Evolutionary conservation across 2,888 invertebrate species (phyloP), one percentile per base, ranked within the genome.

Genomic region (Dioctria rufipes): DNA sequence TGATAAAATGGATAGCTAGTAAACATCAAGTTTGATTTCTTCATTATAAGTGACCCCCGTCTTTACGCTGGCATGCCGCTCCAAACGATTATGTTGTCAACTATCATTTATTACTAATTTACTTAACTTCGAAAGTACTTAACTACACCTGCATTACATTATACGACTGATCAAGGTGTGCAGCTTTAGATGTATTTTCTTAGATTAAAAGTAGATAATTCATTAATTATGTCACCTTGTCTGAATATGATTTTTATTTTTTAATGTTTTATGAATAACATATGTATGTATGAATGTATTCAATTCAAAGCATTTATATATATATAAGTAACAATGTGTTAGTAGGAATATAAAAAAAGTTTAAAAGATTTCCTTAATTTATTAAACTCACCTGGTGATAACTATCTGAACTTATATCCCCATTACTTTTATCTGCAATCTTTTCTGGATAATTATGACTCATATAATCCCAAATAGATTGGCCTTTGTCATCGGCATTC

Each of bases 381-480:
- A 80, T n/a, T 11, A 3, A 80, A 86, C 88, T 84, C 84, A 89
- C 89, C 85, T 89, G 86, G 84, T 89, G 86, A 84, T 92, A 92
- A 84, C 91, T 90, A 84, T 94, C 92, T 5, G 91, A 89, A 0
- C 92, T 90, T 1, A 92, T 85, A 84, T 93, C 92, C 0, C 90
- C 93, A 82, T 91, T 92, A 78, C 90, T 90, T 25, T 89, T 85
- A 83, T 93, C 92, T 0, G 87, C 90, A 49, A 94, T 91, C 87
- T 92, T 90, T 80, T 93, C 92, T 0, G 92, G 91, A 40, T 88
- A 88, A 0, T 90, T 90, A 87, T 92, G 92, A 1, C 91, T 90
- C 84, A 92, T 86, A 79, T 86, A 89, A 86, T 94, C 94, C 94
- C 93, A 93, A 82, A 93, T 92, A 80, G 90, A 92, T 87, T 90